These are phyloP conservation scores for Malurus leucopterus DNA, from an alignment of 2,797 vertebrate genomes.

Conservation along the genomic window DNA sequence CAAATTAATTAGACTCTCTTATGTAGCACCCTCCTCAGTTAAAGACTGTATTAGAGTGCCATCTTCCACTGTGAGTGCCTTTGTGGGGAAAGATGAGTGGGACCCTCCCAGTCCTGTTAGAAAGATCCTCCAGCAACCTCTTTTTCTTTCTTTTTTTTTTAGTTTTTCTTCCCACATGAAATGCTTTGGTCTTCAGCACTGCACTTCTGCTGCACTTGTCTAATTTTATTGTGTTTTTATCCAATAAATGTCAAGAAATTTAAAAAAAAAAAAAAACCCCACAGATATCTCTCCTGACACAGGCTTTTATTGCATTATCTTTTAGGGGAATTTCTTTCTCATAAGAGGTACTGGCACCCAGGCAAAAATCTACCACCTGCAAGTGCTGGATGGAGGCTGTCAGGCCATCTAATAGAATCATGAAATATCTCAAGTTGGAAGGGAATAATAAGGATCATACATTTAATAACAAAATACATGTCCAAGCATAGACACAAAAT, in stretches of 20 bases:
- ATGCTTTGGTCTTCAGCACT: background rate
- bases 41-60: background rate
- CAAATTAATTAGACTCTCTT: background rate
- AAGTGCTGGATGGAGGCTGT: background rate
- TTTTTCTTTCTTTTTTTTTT: background rate
- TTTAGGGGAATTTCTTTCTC: background rate
- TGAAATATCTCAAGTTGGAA: background rate
- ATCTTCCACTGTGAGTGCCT: background rate
- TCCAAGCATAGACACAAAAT: background rate
- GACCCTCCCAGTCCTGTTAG: background rate
- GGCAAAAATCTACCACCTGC: background rate
- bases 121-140: background rate
- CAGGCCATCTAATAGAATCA: background rate
- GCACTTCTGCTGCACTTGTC: background rate
- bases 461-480: background rate
- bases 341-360: background rate
- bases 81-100: background rate
- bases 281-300: background rate
- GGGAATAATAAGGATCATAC: background rate
- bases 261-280: background rate
- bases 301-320: background rate
- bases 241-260: background rate
- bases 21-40: background rate
- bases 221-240: background rate
- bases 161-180: background rate